phyloP scores from a whole-genome alignment of 2,797 vertebrate genomes.

The Pipistrellus pipistrellus region DNA sequence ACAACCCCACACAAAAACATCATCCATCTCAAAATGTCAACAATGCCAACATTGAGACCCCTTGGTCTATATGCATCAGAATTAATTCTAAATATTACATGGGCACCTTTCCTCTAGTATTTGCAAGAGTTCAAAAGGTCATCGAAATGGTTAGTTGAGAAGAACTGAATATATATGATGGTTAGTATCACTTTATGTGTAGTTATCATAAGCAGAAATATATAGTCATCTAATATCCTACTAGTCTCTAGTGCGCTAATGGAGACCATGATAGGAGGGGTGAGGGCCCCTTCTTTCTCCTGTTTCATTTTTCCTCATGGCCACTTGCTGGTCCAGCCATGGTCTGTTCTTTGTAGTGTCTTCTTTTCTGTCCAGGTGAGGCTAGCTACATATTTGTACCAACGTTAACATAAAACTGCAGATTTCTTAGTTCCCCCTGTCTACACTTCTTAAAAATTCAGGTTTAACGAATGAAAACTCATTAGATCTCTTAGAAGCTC shows the following conservation, averaged over 20 bases:
- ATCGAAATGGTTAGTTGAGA: slow-evolving; percentile 17
- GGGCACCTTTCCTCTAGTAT: background rate
- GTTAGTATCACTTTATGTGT: slow-evolving; percentile 22
- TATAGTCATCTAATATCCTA: background rate
- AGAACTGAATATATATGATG: background rate
- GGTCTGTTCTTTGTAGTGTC: background rate
- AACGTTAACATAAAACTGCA: background rate
- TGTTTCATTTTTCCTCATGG: background rate
- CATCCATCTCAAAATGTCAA: background rate
- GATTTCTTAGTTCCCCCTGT: background rate
- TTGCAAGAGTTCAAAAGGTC: slow-evolving; percentile 18
- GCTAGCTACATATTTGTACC: background rate
- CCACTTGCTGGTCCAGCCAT: background rate
- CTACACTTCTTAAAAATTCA: background rate
- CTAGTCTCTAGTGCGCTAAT: background rate
- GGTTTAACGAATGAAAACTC: slow-evolving; percentile 41
- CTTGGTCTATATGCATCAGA: background rate
- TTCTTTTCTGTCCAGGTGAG: slow-evolving; percentile 27
- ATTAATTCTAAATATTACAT: background rate
- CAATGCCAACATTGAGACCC: background rate
- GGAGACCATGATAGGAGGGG: background rate
- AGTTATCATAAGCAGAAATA: background rate
- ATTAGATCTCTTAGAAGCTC: slow-evolving; percentile 7
- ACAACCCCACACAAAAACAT: background rate
- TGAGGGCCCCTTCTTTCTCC: background rate